Evolutionary conservation across 2,113 vertebrate genomes (phyloP).

Genomic region (Alethe diademata): DNA sequence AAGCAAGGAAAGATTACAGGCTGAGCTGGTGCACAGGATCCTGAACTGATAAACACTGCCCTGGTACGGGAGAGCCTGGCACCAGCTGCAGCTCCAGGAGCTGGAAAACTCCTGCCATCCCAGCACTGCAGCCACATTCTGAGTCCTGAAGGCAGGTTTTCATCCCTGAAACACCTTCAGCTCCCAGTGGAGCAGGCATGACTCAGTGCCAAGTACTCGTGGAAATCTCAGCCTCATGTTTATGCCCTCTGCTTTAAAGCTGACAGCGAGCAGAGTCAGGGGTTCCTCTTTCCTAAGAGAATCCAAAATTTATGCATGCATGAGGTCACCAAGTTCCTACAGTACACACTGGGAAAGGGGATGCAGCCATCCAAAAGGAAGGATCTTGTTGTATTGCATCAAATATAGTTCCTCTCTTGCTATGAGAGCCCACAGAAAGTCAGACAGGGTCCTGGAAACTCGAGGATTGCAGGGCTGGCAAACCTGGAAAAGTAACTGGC

Average conservation of each 20-base stretch:
- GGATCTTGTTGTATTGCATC: background rate
- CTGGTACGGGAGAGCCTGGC: background rate
- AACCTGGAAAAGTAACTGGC: background rate
- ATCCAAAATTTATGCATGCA: accelerated
- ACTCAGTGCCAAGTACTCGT: background rate
- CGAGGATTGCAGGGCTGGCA: background rate
- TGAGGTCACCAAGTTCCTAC: background rate
- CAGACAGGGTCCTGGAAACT: background rate
- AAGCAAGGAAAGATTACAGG: background rate
- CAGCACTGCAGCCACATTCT: accelerated
- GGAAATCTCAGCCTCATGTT: background rate
- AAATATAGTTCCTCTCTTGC: background rate
- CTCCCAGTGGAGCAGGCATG: background rate
- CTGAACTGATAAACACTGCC: background rate
- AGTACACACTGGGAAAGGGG: background rate
- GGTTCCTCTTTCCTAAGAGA: accelerated
- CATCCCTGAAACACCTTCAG: background rate
- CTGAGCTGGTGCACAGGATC: background rate
- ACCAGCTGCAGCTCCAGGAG: background rate
- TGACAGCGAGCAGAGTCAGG: background rate
- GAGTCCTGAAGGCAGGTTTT: background rate
- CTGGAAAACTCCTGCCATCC: background rate
- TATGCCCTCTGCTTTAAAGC: background rate
- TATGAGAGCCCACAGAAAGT: accelerated
- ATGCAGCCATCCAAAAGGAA: background rate